Evolutionary conservation across 2,113 vertebrate genomes (phyloP).

Genomic region (Scatophagus argus): DNA sequence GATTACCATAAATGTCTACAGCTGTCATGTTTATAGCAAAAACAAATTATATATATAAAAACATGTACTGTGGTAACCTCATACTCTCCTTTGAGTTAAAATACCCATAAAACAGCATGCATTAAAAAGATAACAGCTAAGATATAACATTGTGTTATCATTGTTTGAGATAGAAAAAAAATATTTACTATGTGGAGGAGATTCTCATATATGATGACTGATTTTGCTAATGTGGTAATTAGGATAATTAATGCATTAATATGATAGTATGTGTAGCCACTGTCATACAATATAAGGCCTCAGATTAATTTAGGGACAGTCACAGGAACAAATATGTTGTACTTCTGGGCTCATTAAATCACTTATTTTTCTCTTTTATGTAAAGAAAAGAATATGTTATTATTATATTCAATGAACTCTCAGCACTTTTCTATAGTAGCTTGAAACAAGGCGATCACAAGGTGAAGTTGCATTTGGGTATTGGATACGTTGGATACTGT

Average conservation of each 20-base stretch:
- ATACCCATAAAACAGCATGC: not conserved
- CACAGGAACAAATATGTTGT: not conserved
- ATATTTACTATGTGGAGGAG: not conserved
- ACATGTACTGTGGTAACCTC: too few relatives aligned
- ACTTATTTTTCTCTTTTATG: not conserved
- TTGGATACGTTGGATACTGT: not conserved
- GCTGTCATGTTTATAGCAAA: not conserved
- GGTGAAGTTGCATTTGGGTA: too few relatives aligned
- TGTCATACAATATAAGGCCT: not conserved
- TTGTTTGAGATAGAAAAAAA: not conserved
- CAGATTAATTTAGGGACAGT: not conserved
- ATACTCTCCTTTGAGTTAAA: too few relatives aligned
- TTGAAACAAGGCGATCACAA: not conserved
- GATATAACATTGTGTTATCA: not conserved
- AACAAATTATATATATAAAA: not conserved
- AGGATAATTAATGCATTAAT: slow-evolving; percentile 2
- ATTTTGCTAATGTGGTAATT: not conserved
- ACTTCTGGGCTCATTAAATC: not conserved
- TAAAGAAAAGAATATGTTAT: not conserved
- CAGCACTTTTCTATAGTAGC: not conserved
- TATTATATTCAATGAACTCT: not conserved
- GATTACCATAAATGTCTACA: not conserved
- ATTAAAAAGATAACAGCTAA: not conserved
- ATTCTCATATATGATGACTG: not conserved
- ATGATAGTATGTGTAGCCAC: not conserved